Base-by-base conservation (phyloP, 2,888 invertebrate genomes). In the Petrolisthes manimaculis region DNA sequence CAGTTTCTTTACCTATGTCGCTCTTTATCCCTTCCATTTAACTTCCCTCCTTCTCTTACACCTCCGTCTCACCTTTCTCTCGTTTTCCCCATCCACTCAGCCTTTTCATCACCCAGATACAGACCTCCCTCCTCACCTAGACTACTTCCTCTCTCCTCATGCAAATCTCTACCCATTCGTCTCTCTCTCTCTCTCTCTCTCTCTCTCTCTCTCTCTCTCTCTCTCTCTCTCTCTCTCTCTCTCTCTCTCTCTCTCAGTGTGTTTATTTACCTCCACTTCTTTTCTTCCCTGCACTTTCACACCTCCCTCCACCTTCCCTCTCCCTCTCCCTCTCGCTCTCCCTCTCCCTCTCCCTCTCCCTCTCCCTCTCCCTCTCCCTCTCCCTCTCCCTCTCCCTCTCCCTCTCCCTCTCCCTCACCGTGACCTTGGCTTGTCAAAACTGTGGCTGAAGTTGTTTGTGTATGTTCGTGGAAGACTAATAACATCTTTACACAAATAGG, bases 151-250 rank as follows among this genome's bases (percentile, higher is more conserved):
- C 74, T 74, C 74, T 61, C 18, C 61, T 61, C 61, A 9, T 18
- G 9, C 61, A 37, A 37, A 37, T 9, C n/a, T 14, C 55, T 51
- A 18, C 55, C 21, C 78, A 12, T 21, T 78, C 78, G 5, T 21
- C 21, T 21, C n/a, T 51, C 21, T 21, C n/a, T n/a, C 51, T 18
- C 24, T 54, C 78, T 78, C 54, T 78, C 78, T 78, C 78, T 54
- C 54, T 78, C 78, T 54, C 78, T 54, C n/a, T n/a, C 75, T 37
- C 51, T 37, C 77, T 77, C 77, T 77, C 51, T 37, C 77, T 37
- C 77, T 37, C 77, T 77, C 6, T 37, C 14, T 77, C 51, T 14
- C 24, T 9, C 24, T 80, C 12, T 21, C 9, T 9, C 9, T 12
- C n/a, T 51, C 24, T 24, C 51, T 51, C n/a, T 21, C 51, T 51